phyloP scores from a whole-genome alignment of 1,140 invertebrate genomes.

The Plectus sambesii region DNA sequence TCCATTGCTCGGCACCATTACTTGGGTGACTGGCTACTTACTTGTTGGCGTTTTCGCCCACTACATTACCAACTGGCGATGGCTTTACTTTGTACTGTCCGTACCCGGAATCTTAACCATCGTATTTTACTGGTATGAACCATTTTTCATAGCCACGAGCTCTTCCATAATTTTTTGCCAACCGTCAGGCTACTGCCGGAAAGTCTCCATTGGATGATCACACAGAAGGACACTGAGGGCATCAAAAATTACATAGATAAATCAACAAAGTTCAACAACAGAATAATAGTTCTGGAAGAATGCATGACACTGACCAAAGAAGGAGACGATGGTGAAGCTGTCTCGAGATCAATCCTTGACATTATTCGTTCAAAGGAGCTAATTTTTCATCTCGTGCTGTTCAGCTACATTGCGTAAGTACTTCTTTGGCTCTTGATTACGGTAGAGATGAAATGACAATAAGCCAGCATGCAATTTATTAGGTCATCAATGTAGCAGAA shows the following conservation, averaged over 20 bases:
- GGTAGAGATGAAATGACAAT: too few species aligned
- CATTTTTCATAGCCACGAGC: too few species aligned
- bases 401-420: slow-evolving; percentile 23
- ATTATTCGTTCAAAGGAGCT: slow-evolving; percentile 11
- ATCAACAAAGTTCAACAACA: too few species aligned
- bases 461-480: too few species aligned
- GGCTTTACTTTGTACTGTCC: slow-evolving; percentile 17
- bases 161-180: too few species aligned
- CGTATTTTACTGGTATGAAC: slow-evolving; percentile 17
- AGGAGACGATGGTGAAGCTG: neutral
- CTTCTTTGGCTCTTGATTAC: neutral
- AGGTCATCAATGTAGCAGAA: slow-evolving; percentile 1
- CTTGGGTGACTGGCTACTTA: slow-evolving; percentile 23
- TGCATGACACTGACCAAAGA: neutral
- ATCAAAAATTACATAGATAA: slow-evolving; percentile 14
- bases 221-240: slow-evolving; percentile 15
- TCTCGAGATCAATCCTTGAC: slow-evolving; percentile 16
- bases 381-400: slow-evolving; percentile 16
- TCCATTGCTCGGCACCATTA: slow-evolving; percentile 14
- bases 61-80: slow-evolving; percentile 19
- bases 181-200: slow-evolving; percentile 25
- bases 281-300: slow-evolving; percentile 9
- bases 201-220: slow-evolving; percentile 23
- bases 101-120: slow-evolving; percentile 19
- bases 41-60: slow-evolving; percentile 18